Conservation (phyloP, 2,113 vertebrate species). For the Oreochromis spilurus region DNA sequence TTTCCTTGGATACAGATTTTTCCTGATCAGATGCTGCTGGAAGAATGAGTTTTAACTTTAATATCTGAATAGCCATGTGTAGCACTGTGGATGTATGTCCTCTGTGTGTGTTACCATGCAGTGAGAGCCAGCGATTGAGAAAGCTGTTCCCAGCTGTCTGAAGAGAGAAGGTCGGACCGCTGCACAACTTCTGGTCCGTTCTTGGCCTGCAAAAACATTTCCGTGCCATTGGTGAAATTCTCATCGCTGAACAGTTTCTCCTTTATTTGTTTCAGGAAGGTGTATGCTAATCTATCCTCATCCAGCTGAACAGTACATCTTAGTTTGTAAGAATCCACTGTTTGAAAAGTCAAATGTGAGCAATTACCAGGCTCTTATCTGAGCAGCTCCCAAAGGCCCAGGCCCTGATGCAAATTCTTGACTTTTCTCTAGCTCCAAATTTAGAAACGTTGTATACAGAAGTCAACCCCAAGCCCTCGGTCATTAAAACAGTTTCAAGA, state of each 20-base stretch:
- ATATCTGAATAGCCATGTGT: background rate
- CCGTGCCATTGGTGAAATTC: background rate
- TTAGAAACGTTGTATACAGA: conserved; percentile 15
- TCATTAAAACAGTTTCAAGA: conserved; percentile 7
- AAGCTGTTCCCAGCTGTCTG: background rate
- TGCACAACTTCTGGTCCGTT: background rate
- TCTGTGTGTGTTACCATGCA: background rate
- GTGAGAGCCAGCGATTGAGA: background rate
- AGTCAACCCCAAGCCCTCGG: background rate
- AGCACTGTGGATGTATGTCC: background rate
- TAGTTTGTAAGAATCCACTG: conserved; percentile 10
- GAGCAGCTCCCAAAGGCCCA: conserved; percentile 35
- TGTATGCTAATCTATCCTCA: background rate
- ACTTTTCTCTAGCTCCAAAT: conserved; percentile 54
- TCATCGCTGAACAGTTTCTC: background rate
- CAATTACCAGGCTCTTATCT: conserved; percentile 56
- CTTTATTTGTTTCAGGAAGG: conserved; percentile 7
- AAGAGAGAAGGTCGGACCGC: background rate
- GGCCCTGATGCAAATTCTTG: conserved; percentile 54
- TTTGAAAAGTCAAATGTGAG: conserved; percentile 64
- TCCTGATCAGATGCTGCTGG: background rate
- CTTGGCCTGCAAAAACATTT: conserved; percentile 25
- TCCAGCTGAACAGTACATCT: background rate
- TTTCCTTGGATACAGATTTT: background rate
- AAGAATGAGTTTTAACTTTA: background rate